Evolutionary conservation across 1,140 invertebrate genomes (phyloP).

Genomic region (Drosophila nigrodunni): DNA sequence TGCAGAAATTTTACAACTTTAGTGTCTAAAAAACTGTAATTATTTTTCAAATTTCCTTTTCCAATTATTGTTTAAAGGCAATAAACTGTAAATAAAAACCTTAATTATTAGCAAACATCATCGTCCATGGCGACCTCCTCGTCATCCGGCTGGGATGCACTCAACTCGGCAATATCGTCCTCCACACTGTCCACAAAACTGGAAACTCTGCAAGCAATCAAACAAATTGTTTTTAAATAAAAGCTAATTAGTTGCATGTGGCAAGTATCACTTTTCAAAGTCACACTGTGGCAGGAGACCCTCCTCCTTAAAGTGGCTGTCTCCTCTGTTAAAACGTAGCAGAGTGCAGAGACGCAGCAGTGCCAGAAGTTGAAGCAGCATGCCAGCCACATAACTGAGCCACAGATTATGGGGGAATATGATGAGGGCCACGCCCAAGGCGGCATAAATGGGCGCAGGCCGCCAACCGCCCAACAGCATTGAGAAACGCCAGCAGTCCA

Average conservation of each 20-base stretch:
- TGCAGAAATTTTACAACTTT: too few relatives aligned
- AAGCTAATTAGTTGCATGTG: conserved; percentile 32
- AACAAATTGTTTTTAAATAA: conserved; percentile 30
- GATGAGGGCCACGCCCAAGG: conserved; percentile 69
- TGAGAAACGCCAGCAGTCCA: conserved; percentile 64
- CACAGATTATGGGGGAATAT: conserved; percentile 82
- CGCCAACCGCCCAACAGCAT: conserved; percentile 70
- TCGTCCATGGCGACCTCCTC: conserved; percentile 63
- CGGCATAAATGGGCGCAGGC: conserved; percentile 71
- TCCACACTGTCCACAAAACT: conserved; percentile 72
- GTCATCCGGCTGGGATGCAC: conserved; percentile 52
- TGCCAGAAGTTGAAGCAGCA: conserved; percentile 71
- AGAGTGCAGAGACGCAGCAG: conserved; percentile 70
- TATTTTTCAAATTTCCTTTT: too few relatives aligned
- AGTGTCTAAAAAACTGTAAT: too few relatives aligned
- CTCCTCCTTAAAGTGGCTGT: conserved; percentile 65
- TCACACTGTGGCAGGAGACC: conserved; percentile 79
- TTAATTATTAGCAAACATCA: conserved; percentile 75
- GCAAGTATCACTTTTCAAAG: conserved; percentile 71
- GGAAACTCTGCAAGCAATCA: conserved; percentile 67
- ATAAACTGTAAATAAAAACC: neutral
- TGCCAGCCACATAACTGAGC: conserved; percentile 81
- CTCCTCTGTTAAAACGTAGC: conserved; percentile 48
- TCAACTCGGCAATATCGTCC: conserved; percentile 69
- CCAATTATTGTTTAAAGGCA: too few relatives aligned